phyloP scores from a whole-genome alignment of 2,888 invertebrate species.

The Sclerodermus sp. region DNA sequence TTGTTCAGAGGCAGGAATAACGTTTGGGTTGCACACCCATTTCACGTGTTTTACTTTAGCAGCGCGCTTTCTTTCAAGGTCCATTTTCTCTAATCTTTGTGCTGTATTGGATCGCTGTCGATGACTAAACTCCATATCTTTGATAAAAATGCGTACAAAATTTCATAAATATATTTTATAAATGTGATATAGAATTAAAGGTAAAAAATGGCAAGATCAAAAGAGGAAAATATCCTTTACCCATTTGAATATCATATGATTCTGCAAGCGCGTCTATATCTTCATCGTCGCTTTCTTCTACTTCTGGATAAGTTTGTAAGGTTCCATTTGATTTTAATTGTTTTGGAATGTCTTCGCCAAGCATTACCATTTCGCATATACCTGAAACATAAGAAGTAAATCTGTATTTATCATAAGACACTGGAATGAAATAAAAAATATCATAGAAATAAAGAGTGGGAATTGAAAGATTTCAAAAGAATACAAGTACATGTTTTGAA shows the following conservation, averaged over 20 bases:
- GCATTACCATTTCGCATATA: slow-evolving; percentile 90
- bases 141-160: too few relatives aligned
- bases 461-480: too few relatives aligned
- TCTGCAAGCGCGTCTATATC: slow-evolving; percentile 69
- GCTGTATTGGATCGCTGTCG: slow-evolving; percentile 85
- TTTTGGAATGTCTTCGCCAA: slow-evolving; percentile 77
- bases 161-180: not conserved
- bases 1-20: slow-evolving; percentile 63
- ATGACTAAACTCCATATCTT: slow-evolving; percentile 61
- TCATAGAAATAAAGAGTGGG: too few relatives aligned
- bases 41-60: slow-evolving; percentile 76
- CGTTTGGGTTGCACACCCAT: slow-evolving; percentile 66
- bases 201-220: too few relatives aligned
- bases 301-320: slow-evolving; percentile 73
- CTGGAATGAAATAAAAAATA: too few relatives aligned
- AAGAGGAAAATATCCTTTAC: slow-evolving; percentile 49
- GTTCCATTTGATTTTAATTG: slow-evolving; percentile 62
- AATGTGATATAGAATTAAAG: too few relatives aligned
- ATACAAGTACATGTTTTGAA: too few relatives aligned
- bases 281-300: slow-evolving; percentile 79
- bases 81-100: slow-evolving; percentile 84
- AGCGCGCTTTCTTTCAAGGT: slow-evolving; percentile 79
- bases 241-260: slow-evolving; percentile 78
- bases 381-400: slow-evolving; percentile 53
- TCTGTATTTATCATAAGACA: too few relatives aligned